Evolutionary conservation across 2,797 vertebrate species (phyloP).

Genomic region (Danio jaintianensis): DNA sequence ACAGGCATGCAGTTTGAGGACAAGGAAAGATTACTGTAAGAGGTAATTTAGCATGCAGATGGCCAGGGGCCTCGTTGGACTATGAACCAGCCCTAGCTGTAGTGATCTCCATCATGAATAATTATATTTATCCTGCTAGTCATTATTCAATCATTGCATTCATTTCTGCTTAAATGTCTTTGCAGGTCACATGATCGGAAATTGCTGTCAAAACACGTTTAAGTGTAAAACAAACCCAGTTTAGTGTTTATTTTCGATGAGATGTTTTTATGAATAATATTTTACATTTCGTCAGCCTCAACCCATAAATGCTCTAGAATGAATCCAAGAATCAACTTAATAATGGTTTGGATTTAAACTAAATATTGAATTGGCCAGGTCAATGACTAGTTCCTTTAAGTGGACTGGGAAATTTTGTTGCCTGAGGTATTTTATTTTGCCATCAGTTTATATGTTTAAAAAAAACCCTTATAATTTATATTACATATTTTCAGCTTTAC

Average conservation of each 20-base stretch:
- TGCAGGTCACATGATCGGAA: conserved; percentile 14
- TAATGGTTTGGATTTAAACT: conserved; percentile 48
- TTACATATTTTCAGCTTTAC: background rate
- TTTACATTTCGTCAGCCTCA: conserved; percentile 9
- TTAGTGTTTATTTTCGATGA: conserved; percentile 12
- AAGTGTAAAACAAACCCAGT: conserved; percentile 24
- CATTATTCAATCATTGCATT: conserved; percentile 30
- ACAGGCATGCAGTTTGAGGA: conserved; percentile 17
- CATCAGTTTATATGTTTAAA: background rate
- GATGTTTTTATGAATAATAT: conserved; percentile 49
- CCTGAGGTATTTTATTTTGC: background rate
- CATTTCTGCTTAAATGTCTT: conserved; percentile 9
- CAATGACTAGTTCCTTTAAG: conserved; percentile 35
- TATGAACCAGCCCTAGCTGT: background rate
- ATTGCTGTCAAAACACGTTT: conserved; percentile 23
- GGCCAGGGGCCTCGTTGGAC: background rate
- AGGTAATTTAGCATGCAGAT: conserved; percentile 7
- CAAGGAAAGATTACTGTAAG: conserved; percentile 3
- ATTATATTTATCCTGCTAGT: conserved; percentile 57
- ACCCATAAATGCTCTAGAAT: conserved; percentile 32
- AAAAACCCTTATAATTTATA: background rate
- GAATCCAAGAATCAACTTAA: conserved; percentile 41
- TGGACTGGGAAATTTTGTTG: background rate
- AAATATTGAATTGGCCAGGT: conserved; percentile 41
- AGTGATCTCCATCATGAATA: conserved; percentile 40